Evolutionary conservation across 1,140 invertebrate genomes (phyloP), one percentile per base, ranked within the genome.

Genomic region (Drosophila repletoides): DNA sequence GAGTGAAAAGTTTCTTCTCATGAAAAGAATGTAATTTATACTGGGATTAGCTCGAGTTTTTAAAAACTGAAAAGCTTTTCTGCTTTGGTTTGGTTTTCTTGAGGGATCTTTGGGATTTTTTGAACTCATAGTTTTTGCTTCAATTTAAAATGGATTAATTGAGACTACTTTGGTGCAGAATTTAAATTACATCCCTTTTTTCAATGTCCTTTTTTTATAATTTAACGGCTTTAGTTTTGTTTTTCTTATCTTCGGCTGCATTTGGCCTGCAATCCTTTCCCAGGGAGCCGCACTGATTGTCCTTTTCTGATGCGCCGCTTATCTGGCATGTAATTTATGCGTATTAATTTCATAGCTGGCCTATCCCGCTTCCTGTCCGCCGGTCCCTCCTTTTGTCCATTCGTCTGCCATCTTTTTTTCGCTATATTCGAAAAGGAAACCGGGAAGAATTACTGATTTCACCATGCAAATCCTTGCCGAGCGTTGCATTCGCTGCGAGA

Each of bases 271-370:
- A 45, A 29, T 58, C 14, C 48, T 28, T 83, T 83, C 77, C 77
- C 77, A 83, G 53, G 77, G n/a, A n/a, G 41, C n/a, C n/a, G 49
- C 14, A 2, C 19, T 48, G 12, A n/a, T n/a, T n/a, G 9, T 58
- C 55, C 15, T 34, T 41, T 68, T 68, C 19, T 49, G n/a, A 6
- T 51, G 29, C 51, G 29, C 51, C 41, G 56, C 21, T 53, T 53
- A 56, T 64, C 52, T 49, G 70, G 46, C 61, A 45, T 86, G 79
- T 86, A 83, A 83, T 83, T 83, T 79, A 83, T 83, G 79, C 79
- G 79, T 83, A 84, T 83, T 83, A 67, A 83, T 83, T 83, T 86
- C 80, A 83, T 84, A 60, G 64, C 52, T 74, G 61, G 70, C 74
- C 79, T 79, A 83, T 83, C 74, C 80, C 63, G 74, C 80, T 83